These are phyloP conservation scores for Neotoma lepida DNA, from an alignment of 2,113 vertebrate genomes.

Conservation along the genomic window DNA sequence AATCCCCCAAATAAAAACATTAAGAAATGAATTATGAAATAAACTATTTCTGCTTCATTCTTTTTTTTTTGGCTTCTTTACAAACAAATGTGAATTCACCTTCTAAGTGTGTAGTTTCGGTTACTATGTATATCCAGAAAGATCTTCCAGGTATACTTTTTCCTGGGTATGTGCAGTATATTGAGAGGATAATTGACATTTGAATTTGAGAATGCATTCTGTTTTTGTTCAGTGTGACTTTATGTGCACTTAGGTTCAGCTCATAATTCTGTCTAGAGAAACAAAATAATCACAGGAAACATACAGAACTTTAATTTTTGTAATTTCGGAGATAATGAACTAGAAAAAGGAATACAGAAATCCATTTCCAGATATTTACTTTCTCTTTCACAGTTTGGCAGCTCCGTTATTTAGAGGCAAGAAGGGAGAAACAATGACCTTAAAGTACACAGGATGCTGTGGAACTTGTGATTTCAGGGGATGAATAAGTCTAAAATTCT, in stretches of 20 bases:
- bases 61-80: neutral
- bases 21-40: neutral
- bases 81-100: neutral
- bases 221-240: slow-evolving; percentile 31
- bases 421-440: slow-evolving; percentile 81
- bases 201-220: neutral
- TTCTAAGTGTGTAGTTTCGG: neutral
- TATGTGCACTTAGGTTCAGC: neutral
- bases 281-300: neutral
- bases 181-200: neutral
- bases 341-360: neutral
- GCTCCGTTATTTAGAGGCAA: slow-evolving; percentile 48
- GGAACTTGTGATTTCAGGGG: slow-evolving; percentile 85
- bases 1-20: neutral
- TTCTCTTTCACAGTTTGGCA: slow-evolving; percentile 6
- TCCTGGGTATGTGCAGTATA: neutral
- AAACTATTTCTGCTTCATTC: neutral
- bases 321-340: neutral
- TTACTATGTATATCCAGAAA: neutral
- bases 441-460: slow-evolving; percentile 74
- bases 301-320: neutral
- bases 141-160: slow-evolving; percentile 1
- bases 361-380: slow-evolving; percentile 58
- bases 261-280: slow-evolving; percentile 23
- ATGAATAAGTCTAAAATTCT: slow-evolving; percentile 85